Conservation (phyloP, 2,797 vertebrate genomes). For the Tapirus indicus region DNA sequence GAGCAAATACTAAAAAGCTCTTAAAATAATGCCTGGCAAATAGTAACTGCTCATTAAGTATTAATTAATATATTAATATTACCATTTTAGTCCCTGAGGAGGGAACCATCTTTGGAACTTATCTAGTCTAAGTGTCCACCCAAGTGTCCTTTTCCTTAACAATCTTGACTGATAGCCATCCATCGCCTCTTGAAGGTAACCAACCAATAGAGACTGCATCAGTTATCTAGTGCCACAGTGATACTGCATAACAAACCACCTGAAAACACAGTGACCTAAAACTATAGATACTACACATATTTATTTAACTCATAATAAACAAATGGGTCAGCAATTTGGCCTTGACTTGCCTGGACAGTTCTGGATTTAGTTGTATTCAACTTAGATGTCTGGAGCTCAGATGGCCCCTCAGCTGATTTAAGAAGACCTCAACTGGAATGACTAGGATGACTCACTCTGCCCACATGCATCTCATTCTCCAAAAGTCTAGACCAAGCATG, state of each 20-base stretch:
- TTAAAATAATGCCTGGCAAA: constrained; percentile 32
- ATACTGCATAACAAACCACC: not conserved
- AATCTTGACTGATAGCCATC: not conserved
- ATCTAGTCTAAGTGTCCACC: not conserved
- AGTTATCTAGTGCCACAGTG: not conserved
- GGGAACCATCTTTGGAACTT: not conserved
- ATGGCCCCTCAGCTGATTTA: not conserved
- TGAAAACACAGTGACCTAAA: constrained; percentile 45
- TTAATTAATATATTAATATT: constrained; percentile 6
- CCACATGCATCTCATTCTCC: not conserved
- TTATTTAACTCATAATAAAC: constrained; percentile 33
- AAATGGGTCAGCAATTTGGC: constrained; percentile 29
- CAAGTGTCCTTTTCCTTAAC: not conserved
- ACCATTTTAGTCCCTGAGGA: not conserved
- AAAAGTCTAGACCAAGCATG: not conserved
- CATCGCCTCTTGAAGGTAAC: not conserved
- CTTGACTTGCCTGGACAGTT: not conserved
- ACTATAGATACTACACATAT: not conserved
- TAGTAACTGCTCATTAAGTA: not conserved
- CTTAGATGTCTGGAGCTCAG: not conserved
- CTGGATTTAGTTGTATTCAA: not conserved
- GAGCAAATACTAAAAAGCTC: not conserved
- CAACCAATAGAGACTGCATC: not conserved
- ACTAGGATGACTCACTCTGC: not conserved
- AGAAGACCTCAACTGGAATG: not conserved